Evolutionary conservation across 2,888 invertebrate species (phyloP).

Genomic region (Stramonita haemastoma): DNA sequence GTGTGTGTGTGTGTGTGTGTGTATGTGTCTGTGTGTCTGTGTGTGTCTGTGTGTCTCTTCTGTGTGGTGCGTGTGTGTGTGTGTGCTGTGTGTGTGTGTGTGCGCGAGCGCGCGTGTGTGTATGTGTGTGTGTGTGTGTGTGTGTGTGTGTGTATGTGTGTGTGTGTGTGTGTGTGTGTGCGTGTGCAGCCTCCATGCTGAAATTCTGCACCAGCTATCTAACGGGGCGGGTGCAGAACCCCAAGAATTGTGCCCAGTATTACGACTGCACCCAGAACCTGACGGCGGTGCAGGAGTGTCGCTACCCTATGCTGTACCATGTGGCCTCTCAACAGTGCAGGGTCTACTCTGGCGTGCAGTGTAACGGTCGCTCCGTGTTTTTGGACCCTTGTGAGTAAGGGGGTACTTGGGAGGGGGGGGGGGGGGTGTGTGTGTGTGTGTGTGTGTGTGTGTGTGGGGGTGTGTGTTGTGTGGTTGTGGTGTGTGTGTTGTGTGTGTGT

Average conservation of each 20-base stretch:
- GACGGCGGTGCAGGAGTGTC: conserved; percentile 56
- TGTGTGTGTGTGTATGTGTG: neutral
- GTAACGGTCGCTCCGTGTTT: conserved; percentile 39
- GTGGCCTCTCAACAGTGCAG: conserved; percentile 38
- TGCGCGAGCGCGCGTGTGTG: neutral
- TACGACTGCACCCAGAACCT: conserved; percentile 58
- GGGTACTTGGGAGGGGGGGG: too few species aligned
- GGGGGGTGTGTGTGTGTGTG: too few species aligned
- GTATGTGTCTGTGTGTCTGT: too few species aligned
- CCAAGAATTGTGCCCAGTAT: conserved; percentile 65
- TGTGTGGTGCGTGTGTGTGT: neutral
- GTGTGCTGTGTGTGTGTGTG: neutral
- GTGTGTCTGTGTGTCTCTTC: neutral
- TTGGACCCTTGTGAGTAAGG: conserved; percentile 44
- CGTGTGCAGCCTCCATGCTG: conserved; percentile 45
- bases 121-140: neutral
- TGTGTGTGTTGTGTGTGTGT: too few species aligned
- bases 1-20: too few species aligned
- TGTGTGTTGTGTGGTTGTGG: too few species aligned
- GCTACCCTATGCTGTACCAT: conserved; percentile 63
- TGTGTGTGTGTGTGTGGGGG: too few species aligned
- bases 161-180: neutral
- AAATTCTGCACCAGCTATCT: conserved; percentile 50
- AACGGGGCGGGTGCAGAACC: conserved; percentile 55
- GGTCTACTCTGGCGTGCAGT: conserved; percentile 40